Conservation (phyloP, 1,140 invertebrate genomes). For the Kradibia gibbosae region DNA sequence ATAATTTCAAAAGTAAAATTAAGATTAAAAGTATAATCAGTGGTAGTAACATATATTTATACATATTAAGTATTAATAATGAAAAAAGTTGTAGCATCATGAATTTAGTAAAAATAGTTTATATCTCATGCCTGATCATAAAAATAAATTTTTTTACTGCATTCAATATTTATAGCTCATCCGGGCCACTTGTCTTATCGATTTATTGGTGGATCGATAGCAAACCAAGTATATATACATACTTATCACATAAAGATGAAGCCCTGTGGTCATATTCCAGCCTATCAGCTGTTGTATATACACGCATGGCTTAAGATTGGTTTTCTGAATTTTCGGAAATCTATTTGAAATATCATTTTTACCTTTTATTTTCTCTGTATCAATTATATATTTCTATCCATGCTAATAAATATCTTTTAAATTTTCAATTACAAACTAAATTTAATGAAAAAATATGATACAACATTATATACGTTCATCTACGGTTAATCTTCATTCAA, state of each 20-base stretch:
- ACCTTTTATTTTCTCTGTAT: not conserved
- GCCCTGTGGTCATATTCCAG: slow-evolving; percentile 43
- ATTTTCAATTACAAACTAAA: too few species aligned
- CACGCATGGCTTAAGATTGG: slow-evolving; percentile 8
- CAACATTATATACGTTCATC: too few species aligned
- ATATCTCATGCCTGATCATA: slow-evolving; percentile 24
- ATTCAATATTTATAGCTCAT: slow-evolving; percentile 45
- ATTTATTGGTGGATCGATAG: slow-evolving; percentile 45
- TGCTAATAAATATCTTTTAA: not conserved
- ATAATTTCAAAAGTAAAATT: too few species aligned
- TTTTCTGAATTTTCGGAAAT: slow-evolving; percentile 20
- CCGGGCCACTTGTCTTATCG: slow-evolving; percentile 37
- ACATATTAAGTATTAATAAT: slow-evolving; percentile 4
- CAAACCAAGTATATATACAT: slow-evolving; percentile 6
- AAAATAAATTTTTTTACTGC: slow-evolving; percentile 44
- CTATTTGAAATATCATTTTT: slow-evolving; percentile 28
- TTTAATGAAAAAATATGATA: too few species aligned
- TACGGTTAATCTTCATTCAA: too few species aligned
- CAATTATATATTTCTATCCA: not conserved
- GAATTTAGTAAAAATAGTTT: slow-evolving; percentile 40
- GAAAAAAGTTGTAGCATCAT: slow-evolving; percentile 22
- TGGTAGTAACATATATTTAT: not conserved
- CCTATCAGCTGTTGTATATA: slow-evolving; percentile 16
- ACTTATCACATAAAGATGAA: slow-evolving; percentile 49
- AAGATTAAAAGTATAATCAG: not conserved